Evolutionary conservation across 53 echinoderm and acorn worm species (phyloP), one percentile per base, ranked within the genome.

Genomic region (Astropecten irregularis): DNA sequence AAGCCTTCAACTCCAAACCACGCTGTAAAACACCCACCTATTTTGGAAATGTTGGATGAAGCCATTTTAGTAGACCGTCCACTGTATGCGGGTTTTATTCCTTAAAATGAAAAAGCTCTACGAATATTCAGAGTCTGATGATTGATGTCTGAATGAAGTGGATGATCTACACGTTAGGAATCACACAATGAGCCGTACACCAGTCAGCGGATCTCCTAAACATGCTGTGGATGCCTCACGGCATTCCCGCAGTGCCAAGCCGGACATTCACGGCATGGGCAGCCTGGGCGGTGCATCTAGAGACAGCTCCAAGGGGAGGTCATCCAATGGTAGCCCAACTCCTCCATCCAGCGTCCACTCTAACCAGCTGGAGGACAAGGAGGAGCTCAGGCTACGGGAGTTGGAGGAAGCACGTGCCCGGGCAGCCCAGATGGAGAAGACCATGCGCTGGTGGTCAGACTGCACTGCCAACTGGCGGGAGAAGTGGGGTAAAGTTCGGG

Each of bases 361-460:
- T 11, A 86, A 64, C 48, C 83, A 82, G 39, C 32, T 92, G 46
- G 86, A 92, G 40, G 93, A 93, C 79, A 95, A 93, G 74, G 91
- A 93, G 48, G 95, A 95, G 89, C 67, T 93, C 49, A 50, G 93
- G 55, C 53, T 90, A 13, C 85, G 95, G 47, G 95, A 95, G 74
- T 59, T 95, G 35, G 95, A 95, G 48, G 95, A 95, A 30, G 93
- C 93, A 3, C 76, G 93, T 29, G 93, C 93, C 14, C 76, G 95
- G 55, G 95, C 95, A 0, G 95, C 93, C 32, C 95, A 95, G 95
- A 95, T 95, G 95, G 95, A 95, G 73, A 95, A 95, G 84, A 95
- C 95, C 22, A 95, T 95, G 95, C 76, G 95, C 39, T 95, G 95
- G 95, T 95, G 95, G 95, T 95, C 95, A 18, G 95, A 95, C 82